Base-by-base conservation (phyloP, 1,140 invertebrate species). In the Drosophila repletoides region DNA sequence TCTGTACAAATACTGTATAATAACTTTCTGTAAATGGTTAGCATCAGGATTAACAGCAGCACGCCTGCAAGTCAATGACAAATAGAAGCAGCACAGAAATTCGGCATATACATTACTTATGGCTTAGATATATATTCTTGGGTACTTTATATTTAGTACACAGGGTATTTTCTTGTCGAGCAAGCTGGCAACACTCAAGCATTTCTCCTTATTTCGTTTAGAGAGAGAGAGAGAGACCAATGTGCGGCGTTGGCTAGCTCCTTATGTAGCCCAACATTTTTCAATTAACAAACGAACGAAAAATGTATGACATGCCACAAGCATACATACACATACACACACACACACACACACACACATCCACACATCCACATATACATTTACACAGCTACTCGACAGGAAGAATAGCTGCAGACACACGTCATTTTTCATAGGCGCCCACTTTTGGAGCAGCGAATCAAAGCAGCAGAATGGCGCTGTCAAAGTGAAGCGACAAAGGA, bases 241-340 rank as follows among this genome's bases (percentile, higher is more conserved):
- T 36, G 64, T 67, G 56, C 64, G 36, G 45, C 61, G 19, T 26
- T 43, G 52, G 9, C 5, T 34, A 49, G 38, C 58, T 71, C 21
- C 34, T 70, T 61, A 77, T 84, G 67, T 68, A 75, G 80, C 80
- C n/a, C 74, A 84, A 86, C 80, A 84, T 84, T 84, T 84, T 84
- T 84, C 79, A 84, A 84, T 84, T 84, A 84, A 84, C 79, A 84
- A 86, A 86, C 79, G 75, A 84, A 84, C 79, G 80, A 84, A 84
- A 84, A 68, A 86, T 84, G 71, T 79, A 86, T 86, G 79, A 86
- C 79, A 80, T 72, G 76, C 76, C 76, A 65, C 73, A 84, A 52
- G 79, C 40, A 83, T 60, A 83, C 51, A 76, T 69, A 74, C 58
- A 53, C 51, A 58, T 15, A 52, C 33, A 66, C 28, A 22, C 43